Evolutionary conservation across 1,140 invertebrate species (phyloP).

Genomic region (Streblospio benedicti): DNA sequence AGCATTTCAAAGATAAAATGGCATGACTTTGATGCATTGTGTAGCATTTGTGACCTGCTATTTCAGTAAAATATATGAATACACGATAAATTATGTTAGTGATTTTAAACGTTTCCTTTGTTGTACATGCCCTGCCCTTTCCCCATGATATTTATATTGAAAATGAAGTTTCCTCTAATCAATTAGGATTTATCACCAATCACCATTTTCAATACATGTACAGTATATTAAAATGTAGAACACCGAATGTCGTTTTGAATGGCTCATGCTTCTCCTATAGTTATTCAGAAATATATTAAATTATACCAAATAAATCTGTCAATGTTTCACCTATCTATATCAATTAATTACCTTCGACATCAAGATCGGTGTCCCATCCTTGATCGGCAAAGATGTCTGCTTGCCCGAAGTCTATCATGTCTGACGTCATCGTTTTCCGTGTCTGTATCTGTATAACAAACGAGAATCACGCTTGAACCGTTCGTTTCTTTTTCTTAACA

Average conservation of each 20-base stretch:
- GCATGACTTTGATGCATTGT: no score
- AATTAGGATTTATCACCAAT: neutral
- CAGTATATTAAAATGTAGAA: neutral
- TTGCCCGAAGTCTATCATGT: conserved; percentile 8
- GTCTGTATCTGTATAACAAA: no score
- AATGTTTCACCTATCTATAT: neutral
- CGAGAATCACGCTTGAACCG: no score
- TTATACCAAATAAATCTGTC: neutral
- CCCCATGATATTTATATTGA: neutral
- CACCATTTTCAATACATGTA: neutral
- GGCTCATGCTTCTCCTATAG: conserved; percentile 9
- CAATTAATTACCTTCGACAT: conserved; percentile 30
- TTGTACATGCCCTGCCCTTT: neutral
- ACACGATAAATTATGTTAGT: no score
- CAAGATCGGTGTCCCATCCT: conserved; percentile 40
- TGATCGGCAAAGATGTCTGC: conserved; percentile 35
- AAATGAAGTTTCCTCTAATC: neutral
- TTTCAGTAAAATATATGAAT: no score
- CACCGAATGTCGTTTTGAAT: conserved; percentile 20
- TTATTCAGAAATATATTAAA: neutral
- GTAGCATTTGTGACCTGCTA: no score
- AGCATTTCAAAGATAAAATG: neutral
- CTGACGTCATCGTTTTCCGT: no score
- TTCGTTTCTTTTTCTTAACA: no score
- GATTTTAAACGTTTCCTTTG: neutral